Percentiles rank a stretch among this genome's conserved stretches.
Evolutionary conservation across 2,888 invertebrate genomes (phyloP).

Genomic region (Melanargia galathea): DNA sequence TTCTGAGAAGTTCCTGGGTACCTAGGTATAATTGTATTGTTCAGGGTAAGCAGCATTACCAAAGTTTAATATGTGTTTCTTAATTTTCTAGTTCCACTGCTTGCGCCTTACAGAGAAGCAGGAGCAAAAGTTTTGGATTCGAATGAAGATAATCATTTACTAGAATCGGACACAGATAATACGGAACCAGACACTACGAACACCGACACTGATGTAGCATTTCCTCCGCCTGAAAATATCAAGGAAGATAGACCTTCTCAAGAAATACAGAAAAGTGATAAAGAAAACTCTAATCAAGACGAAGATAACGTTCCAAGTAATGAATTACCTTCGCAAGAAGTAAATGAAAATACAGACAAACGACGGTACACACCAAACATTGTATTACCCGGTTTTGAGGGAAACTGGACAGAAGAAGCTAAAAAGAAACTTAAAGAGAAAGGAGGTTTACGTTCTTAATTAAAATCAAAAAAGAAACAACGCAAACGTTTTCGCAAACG

Average conservation of each 20-base stretch:
- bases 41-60: too few species aligned
- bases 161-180: background rate
- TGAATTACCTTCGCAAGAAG: background rate
- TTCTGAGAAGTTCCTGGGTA: too few species aligned
- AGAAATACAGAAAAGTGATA: background rate
- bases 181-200: background rate
- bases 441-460: background rate
- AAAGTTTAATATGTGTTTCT: background rate
- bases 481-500: background rate
- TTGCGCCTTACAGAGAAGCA: constrained; percentile 3
- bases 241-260: background rate
- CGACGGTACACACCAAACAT: background rate
- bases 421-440: background rate
- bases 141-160: background rate
- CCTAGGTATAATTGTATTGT: too few species aligned
- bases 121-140: background rate
- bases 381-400: background rate
- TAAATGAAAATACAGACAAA: background rate
- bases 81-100: constrained; percentile 6
- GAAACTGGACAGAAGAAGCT: background rate
- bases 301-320: background rate
- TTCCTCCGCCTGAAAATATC: background rate
- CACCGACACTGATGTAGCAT: background rate
- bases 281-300: background rate
- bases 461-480: background rate